A percentile compares a stretch with the other conserved stretches of the same genome.
Evolutionary conservation across 2,797 vertebrate genomes (phyloP).

Genomic region (Sebastes dallii): DNA sequence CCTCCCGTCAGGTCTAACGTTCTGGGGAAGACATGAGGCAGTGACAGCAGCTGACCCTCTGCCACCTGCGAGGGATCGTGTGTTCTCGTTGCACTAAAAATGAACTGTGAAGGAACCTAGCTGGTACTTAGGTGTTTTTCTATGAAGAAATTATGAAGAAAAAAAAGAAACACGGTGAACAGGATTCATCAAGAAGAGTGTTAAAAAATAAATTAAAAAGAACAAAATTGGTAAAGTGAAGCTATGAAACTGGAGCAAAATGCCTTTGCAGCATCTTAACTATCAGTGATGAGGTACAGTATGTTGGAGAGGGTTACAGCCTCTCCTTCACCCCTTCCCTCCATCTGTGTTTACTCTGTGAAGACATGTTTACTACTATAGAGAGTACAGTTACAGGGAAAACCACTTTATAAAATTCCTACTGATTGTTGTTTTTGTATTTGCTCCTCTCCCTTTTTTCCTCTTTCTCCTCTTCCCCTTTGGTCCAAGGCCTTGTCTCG

Average conservation of each 20-base stretch:
- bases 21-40: conserved; percentile 90
- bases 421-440: conserved; percentile 69
- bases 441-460: conserved; percentile 34
- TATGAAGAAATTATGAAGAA: conserved; percentile 55
- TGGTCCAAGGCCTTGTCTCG: conserved; percentile 44
- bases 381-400: conserved; percentile 75
- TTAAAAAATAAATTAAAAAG: conserved; percentile 20
- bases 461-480: neutral
- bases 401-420: conserved; percentile 75
- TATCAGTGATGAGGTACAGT: conserved; percentile 45
- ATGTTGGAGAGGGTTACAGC: conserved; percentile 42
- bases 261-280: conserved; percentile 50
- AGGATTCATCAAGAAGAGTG: conserved; percentile 79
- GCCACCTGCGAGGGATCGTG: conserved; percentile 63
- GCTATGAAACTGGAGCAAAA: conserved; percentile 61
- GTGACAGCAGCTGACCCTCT: conserved; percentile 70
- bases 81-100: conserved; percentile 85
- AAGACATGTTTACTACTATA: conserved; percentile 75
- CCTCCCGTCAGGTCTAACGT: conserved; percentile 85
- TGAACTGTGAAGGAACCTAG: conserved; percentile 87
- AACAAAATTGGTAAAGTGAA: conserved; percentile 40
- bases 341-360: conserved; percentile 75
- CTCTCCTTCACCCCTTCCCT: conserved; percentile 29
- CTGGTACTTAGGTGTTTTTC: conserved; percentile 84
- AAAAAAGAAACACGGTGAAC: conserved; percentile 71